Base-by-base conservation (phyloP, 2,888 invertebrate genomes). In the Thumatha senex region DNA sequence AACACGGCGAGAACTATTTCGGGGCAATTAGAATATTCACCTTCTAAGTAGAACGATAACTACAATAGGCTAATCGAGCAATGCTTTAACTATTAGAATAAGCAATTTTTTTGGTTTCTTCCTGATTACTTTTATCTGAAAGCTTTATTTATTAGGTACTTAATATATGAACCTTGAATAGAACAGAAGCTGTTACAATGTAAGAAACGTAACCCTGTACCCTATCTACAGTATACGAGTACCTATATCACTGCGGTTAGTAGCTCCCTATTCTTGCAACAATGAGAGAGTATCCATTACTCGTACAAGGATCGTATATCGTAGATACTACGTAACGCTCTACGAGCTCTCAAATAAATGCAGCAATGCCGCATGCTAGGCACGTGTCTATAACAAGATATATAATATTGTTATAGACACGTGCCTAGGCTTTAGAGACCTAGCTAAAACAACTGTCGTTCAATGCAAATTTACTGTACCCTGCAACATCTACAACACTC, bases 201-300 rank as follows among this genome's bases (percentile, higher is more conserved):
- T 54, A 41, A 39, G 18, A 56, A 56, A 48, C 55, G 7, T 46
- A 51, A 51, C 46, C 42, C 48, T 48, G 48, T 51, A 64, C 3
- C 5, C 5, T 24, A n/a, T n/a, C n/a, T n/a, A n/a, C n/a, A n/a
- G n/a, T n/a, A n/a, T n/a, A n/a, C n/a, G n/a, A n/a, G n/a, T n/a
- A n/a, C n/a, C n/a, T 46, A 13, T 45, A 30, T 50, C 54, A 50
- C 45, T 38, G 48, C 50, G 56, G 53, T 61, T 51, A 51, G 52
- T 57, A 49, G 49, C 63, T 68, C 56, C 44, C 57, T 74, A 75
- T 77, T 77, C 76, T 81, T 79, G 80, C 64, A 67, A 70, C 61
- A 63, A 70, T 79, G 80, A 80, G 76, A 78, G 76, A 78, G 75
- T 81, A 81, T 86, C 75, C 74, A 80, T 87, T 82, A 80, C n/a